Evolutionary conservation across 2,797 vertebrate genomes (phyloP), one percentile per base, ranked within the genome.

Genomic region (Gobionotothen gibberifrons): DNA sequence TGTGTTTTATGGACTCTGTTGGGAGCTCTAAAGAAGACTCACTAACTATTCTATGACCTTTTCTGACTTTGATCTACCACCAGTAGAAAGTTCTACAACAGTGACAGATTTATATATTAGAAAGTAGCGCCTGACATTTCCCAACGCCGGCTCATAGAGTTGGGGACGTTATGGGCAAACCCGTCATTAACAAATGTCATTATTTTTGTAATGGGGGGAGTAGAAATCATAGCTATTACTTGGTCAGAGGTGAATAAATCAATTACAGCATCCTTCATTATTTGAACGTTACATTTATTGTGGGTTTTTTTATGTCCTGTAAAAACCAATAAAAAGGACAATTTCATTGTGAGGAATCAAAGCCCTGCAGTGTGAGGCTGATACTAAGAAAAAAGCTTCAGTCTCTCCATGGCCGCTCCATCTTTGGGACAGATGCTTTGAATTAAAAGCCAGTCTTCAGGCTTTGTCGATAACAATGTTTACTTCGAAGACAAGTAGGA

Each of bases 341-440:
- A 17, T 21, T 58, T 52, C 22, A 55, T 74, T 60, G 36, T 52
- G 48, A 65, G 47, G 58, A 84, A 81, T 84, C 76, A 77, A 85
- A 91, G 22, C 62, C 56, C 22, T 5, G 36, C 17, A 17, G 19
- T 49, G 26, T 69, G 76, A 76, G 74, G 36, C 57, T 74, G 40
- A 69, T 64, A 65, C 19, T 53, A 74, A 80, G 67, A 63, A 77
- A 36, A 59, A 68, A 51, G 51, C 46, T 26, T 12, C 54, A 39
- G 3, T 72, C 32, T 55, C 15, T 13, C 47, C 53, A 39, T 6
- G 17, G n/a, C 46, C 49, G 21, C 22, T 65, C 16, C 17, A 36
- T 68, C 76, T 66, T 10, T 49, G 62, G 59, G 43, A 64, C 63
- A 17, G 22, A 64, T 8, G 22, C 82, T 87, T 88, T 87, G 75